A percentile compares a stretch with the other conserved stretches of the same genome.
Evolutionary conservation across 37 sponge, comb jelly and placozoan genomes (phyloP).

Genomic region (Tethya wilhelma): DNA sequence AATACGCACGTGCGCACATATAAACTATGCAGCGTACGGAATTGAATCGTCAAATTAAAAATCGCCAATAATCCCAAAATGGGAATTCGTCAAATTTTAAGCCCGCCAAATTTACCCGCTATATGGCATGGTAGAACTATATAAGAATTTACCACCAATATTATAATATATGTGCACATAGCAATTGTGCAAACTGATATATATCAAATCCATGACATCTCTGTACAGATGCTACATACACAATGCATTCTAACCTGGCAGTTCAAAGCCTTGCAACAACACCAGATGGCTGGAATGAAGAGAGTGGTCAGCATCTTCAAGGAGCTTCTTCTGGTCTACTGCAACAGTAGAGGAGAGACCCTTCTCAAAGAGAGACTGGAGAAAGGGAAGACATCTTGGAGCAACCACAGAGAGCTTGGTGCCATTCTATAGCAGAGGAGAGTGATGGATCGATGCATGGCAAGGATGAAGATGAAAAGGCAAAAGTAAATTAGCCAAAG

Average conservation of each 20-base stretch:
- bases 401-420: slow-evolving; percentile 31
- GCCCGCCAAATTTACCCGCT: too few species aligned
- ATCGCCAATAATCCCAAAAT: too few species aligned
- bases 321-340: neutral
- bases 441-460: neutral
- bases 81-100: too few species aligned
- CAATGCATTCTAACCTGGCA: slow-evolving; percentile 18
- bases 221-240: too few species aligned
- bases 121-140: too few species aligned
- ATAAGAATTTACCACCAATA: too few species aligned
- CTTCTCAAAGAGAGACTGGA: slow-evolving; percentile 25
- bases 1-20: too few species aligned
- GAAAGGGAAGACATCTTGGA: slow-evolving; percentile 15
- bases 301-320: slow-evolving; percentile 28
- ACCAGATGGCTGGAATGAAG: slow-evolving; percentile 39
- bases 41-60: too few species aligned
- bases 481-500: neutral
- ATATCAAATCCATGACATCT: too few species aligned
- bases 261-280: slow-evolving; percentile 42
- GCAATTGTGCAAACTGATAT: too few species aligned
- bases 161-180: too few species aligned
- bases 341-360: slow-evolving; percentile 9
- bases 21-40: too few species aligned
- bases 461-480: neutral
- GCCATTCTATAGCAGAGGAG: neutral